Base-by-base conservation (phyloP, 2,888 invertebrate species). In the Drosophila monieri region DNA sequence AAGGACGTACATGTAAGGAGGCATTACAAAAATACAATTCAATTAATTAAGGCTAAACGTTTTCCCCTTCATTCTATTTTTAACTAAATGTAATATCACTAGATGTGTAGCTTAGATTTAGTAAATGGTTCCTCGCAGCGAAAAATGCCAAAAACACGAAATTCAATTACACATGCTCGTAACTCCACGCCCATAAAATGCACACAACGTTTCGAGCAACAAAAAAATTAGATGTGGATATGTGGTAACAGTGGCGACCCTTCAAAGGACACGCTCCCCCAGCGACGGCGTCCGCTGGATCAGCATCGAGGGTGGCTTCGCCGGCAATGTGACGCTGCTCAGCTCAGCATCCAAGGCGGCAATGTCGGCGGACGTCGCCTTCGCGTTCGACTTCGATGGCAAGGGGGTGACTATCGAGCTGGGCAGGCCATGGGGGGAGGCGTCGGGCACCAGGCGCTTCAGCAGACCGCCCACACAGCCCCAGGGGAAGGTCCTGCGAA, bases 401-500 rank as follows among this genome's bases (percentile, higher is more conserved):
- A 25, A 9, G 12, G 65, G 30, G 44, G 35, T 46, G 37, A 41
- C 60, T 39, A 23, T 64, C 25, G 72, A 54, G 60, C 68, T 65
- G 62, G 73, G 80, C 59, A 76, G 27, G 3, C 89, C 90, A 56
- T 91, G 90, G n/a, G 95, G 95, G 10, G 93, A 93, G 2, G 95
- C 95, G 86, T 96, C 96, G 1, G 93, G 94, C 14, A 96, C 94
- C 23, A 96, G 84, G 9, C 93, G 93, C 53, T 94, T 93, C 72
- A 96, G 92, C 74, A 95, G 91, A 85, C 95, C 94, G 2, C 94
- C 93, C 60, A 93, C 91, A 73, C 95, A 95, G 14, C 93, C 92
- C 95, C 95, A 95, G 14, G 96, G 96, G 71, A 96, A 93, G 53
- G 95, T 76, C 94, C 96, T 96, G 92, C 6, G n/a, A 69, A 49